Base-by-base conservation (phyloP, 2,888 invertebrate species). In the Buathra laborator region DNA sequence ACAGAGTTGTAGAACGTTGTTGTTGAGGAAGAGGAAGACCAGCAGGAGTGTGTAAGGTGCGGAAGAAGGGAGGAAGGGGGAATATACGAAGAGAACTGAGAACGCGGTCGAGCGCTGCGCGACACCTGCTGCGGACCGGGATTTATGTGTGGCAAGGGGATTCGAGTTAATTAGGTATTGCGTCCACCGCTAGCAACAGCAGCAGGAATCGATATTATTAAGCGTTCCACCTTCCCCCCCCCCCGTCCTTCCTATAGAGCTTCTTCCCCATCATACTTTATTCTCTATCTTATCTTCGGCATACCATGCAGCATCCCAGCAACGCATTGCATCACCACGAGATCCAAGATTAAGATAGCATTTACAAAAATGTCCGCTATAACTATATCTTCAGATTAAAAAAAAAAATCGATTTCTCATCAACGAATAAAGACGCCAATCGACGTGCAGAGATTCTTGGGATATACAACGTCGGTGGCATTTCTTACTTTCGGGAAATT, bases 91-190 rank as follows among this genome's bases (percentile, higher is more conserved):
- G 72, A 59, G 37, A 24, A 74, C 24, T 14, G 48, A 81, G 79
- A 83, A 83, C 56, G 80, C 80, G 66, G 76, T 80, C 76, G 80
- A 76, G 67, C 80, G 80, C 32, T 76, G 29, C 79, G 67, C 83
- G 76, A 71, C 83, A 84, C 83, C 83, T 84, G 83, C 83, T 83
- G 79, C 64, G 79, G 37, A 79, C 79, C 76, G 75, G 74, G 83
- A 80, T 84, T 84, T 80, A 83, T 83, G 56, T 71, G 56, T 76
- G 80, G 80, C 71, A 67, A 80, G 76, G 59, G 67, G 53, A 68
- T 71, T 71, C 66, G 71, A 80, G 66, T 67, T 80, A 80, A 84
- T 80, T 84, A 80, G 67, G 48, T 72, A 76, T 80, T 76, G 83
- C 83, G 66, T 67, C 59, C 66, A 71, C 71, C 66, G 70, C 32